These are phyloP conservation scores for Sarcophaga variegata DNA, from an alignment of 2,888 invertebrate species.

Conservation along the genomic window DNA sequence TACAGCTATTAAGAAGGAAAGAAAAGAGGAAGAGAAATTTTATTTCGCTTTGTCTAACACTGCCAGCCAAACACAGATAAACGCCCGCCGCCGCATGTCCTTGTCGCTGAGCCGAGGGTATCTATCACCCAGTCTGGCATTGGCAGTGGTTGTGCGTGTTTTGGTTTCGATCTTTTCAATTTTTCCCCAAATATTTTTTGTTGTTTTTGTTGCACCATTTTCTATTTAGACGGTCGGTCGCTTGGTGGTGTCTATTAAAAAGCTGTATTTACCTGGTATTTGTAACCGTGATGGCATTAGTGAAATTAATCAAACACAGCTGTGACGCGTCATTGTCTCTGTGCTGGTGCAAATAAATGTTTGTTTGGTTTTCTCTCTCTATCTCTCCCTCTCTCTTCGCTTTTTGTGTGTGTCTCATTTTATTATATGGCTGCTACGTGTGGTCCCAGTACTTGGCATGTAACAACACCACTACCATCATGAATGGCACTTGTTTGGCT, in stretches of 20 bases:
- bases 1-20: slow-evolving; percentile 12
- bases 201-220: too few relatives aligned
- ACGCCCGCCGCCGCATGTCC: slow-evolving; percentile 3
- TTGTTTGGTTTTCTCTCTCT: slow-evolving; percentile 9
- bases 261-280: slow-evolving; percentile 51
- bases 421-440: slow-evolving; percentile 44
- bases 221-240: not conserved
- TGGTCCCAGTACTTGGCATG: not conserved
- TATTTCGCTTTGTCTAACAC: slow-evolving; percentile 5
- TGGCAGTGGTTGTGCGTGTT: not conserved
- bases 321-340: slow-evolving; percentile 68
- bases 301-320: slow-evolving; percentile 72
- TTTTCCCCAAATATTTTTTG: not conserved
- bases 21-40: not conserved
- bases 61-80: not conserved
- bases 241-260: slow-evolving; percentile 48
- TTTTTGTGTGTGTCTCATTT: too few relatives aligned
- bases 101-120: not conserved
- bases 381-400: too few relatives aligned
- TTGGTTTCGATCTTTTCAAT: not conserved
- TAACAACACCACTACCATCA: not conserved
- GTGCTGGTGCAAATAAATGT: slow-evolving; percentile 21
- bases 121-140: not conserved
- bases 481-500: slow-evolving; percentile 20
- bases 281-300: slow-evolving; percentile 57